phyloP scores from a whole-genome alignment of 2,113 vertebrate genomes.

The Eolophus roseicapilla region DNA sequence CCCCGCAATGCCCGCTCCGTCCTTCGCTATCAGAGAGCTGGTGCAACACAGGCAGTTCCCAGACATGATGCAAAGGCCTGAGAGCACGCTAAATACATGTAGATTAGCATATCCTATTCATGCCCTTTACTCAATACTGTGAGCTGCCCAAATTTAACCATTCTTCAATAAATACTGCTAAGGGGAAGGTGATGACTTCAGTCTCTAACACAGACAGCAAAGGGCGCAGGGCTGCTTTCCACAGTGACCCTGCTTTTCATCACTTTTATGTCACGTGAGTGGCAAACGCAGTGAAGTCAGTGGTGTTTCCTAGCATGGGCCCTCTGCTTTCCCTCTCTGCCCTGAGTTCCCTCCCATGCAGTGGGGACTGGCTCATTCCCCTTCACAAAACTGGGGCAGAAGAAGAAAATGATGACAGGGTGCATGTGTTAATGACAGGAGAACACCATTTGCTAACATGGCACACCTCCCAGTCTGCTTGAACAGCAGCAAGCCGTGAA shows the following conservation, averaged over 20 bases:
- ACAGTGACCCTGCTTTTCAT: background rate
- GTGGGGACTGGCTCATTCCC: background rate
- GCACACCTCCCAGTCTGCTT: background rate
- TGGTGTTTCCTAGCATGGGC: background rate
- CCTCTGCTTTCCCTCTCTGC: background rate
- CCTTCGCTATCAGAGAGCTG: background rate
- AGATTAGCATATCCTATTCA: background rate
- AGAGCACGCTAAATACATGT: rapidly evolving
- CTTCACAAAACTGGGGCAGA: background rate
- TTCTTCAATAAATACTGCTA: background rate
- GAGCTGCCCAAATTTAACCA: background rate
- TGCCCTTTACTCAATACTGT: background rate
- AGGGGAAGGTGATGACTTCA: background rate
- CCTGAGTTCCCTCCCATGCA: background rate
- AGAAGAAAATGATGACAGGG: background rate
- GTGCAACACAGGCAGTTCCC: background rate
- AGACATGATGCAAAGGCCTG: background rate
- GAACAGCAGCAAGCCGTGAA: background rate
- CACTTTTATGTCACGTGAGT: background rate
- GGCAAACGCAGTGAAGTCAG: background rate
- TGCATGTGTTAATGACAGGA: rapidly evolving
- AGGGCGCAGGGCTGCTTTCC: background rate
- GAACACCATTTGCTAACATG: background rate
- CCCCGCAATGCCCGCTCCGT: background rate
- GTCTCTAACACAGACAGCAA: background rate